Conservation (phyloP, 2,888 invertebrate species). For the Neoascia interrupta region DNA sequence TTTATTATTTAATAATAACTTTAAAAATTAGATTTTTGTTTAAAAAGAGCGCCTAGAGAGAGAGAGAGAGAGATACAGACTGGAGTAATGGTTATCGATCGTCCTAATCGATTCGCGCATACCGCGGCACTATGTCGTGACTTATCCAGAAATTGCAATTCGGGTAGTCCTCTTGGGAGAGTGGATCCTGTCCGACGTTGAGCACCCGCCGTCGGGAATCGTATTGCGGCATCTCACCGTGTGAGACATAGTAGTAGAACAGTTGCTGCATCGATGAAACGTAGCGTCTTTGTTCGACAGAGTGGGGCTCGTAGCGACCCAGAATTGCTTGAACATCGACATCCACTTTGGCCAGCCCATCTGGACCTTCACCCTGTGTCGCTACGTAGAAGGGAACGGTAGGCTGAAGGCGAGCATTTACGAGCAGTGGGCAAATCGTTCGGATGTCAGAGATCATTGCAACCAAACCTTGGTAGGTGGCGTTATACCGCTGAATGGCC, state of each 20-base stretch:
- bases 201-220: slow-evolving; percentile 82
- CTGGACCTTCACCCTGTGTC: slow-evolving; percentile 81
- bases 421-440: slow-evolving; percentile 88
- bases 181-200: slow-evolving; percentile 86
- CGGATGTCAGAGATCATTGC: slow-evolving; percentile 89
- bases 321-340: slow-evolving; percentile 90
- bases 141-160: slow-evolving; percentile 89
- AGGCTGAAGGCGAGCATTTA: slow-evolving; percentile 83
- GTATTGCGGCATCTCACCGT: slow-evolving; percentile 85
- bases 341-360: slow-evolving; percentile 82
- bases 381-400: slow-evolving; percentile 88
- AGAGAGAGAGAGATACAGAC: background rate
- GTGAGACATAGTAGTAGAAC: slow-evolving; percentile 90
- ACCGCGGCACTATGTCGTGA: slow-evolving; percentile 87
- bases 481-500: slow-evolving; percentile 84
- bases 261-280: slow-evolving; percentile 89
- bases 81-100: slow-evolving; percentile 4
- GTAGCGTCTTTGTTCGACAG: slow-evolving; percentile 87
- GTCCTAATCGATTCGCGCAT: slow-evolving; percentile 86
- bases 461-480: slow-evolving; percentile 85
- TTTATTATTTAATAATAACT: slow-evolving; percentile 63
- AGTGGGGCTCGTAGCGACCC: slow-evolving; percentile 86
- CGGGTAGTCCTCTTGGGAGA: slow-evolving; percentile 84
- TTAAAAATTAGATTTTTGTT: slow-evolving; percentile 55
- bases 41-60: slow-evolving; percentile 53